These are phyloP conservation scores for Dione vanillae DNA, from an alignment of 2,888 invertebrate genomes.

Conservation along the genomic window DNA sequence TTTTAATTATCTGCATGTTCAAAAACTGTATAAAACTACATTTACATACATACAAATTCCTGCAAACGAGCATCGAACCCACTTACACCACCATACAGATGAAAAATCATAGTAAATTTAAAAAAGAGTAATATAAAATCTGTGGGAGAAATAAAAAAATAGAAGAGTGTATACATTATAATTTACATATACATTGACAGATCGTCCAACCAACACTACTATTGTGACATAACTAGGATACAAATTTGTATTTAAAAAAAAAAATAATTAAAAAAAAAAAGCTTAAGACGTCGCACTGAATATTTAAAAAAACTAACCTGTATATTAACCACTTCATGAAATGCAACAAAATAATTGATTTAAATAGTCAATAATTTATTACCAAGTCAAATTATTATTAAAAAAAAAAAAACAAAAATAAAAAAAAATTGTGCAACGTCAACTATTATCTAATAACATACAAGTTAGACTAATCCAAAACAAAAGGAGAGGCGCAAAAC, in stretches of 20 bases:
- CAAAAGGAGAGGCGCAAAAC: background rate
- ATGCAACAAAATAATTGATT: too few species aligned
- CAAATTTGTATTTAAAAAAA: constrained; percentile 27
- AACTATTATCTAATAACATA: background rate
- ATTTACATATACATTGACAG: constrained; percentile 53
- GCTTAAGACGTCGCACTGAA: constrained; percentile 26
- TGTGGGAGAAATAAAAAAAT: constrained; percentile 21
- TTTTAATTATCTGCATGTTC: too few species aligned
- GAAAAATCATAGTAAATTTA: too few species aligned
- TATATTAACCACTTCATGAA: too few species aligned
- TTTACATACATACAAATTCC: too few species aligned
- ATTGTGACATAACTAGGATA: constrained; percentile 47
- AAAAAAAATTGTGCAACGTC: constrained; percentile 17
- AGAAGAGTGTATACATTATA: constrained; percentile 38
- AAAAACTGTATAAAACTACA: too few species aligned
- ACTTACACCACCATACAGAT: too few species aligned
- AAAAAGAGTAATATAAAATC: too few species aligned
- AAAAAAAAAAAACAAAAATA: background rate
- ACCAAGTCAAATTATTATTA: background rate
- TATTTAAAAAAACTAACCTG: background rate
- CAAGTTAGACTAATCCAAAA: too few species aligned
- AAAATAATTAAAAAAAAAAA: constrained; percentile 24
- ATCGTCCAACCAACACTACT: constrained; percentile 46
- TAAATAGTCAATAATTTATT: too few species aligned
- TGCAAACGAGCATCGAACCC: background rate